Evolutionary conservation across 2,888 invertebrate genomes (phyloP), one percentile per base, ranked within the genome.

Genomic region (Oxycera nigricornis): DNA sequence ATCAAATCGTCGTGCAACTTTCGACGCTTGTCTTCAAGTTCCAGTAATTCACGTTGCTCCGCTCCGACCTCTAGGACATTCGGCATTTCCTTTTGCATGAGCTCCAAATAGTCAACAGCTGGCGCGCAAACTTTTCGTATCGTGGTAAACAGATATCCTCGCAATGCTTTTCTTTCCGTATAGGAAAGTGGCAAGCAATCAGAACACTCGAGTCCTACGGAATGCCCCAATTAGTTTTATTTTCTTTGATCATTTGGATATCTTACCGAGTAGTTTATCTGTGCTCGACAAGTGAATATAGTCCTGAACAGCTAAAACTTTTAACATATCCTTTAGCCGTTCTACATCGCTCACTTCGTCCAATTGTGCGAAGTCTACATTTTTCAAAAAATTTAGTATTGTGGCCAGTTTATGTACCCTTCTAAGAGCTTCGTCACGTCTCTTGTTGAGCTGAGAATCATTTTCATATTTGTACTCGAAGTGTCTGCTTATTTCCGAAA

Each of bases 141-240:
- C 55, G 80, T 78, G 1, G 41, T 31, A 1, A 77, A 76, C n/a
- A 84, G 52, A 72, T 79, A 77, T 3, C 79, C 77, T 0, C 81
- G 80, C 11, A 84, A 74, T 0, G 80, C 78, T 73, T 84, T 84
- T 1, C 82, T 79, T 50, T 85, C 84, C 1, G 80, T 81, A 57
- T 84, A 85, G 26, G 80, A 73, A 0, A 78, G 50, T 1, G 77
- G 78, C 1, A 82, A 73, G 0, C 74, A 68, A 1, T 77, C 77
- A 2, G 39, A 76, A 2, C 73, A 78, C 26, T 74, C 68, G 17
- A 76, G 70, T 59, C 79, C 77, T 70, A 22, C 11, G 2, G 52
- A 31, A 11, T n/a, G 9, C 17, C 17, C 6, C 17, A 50, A 50
- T 9, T 39, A 39, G 39, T 9, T 9, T 14, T 39, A 14, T 39